Percentiles rank a stretch among this genome's conserved stretches.
Conservation (phyloP, 2,113 vertebrate genomes). For the Onychorhynchus coronatus region DNA sequence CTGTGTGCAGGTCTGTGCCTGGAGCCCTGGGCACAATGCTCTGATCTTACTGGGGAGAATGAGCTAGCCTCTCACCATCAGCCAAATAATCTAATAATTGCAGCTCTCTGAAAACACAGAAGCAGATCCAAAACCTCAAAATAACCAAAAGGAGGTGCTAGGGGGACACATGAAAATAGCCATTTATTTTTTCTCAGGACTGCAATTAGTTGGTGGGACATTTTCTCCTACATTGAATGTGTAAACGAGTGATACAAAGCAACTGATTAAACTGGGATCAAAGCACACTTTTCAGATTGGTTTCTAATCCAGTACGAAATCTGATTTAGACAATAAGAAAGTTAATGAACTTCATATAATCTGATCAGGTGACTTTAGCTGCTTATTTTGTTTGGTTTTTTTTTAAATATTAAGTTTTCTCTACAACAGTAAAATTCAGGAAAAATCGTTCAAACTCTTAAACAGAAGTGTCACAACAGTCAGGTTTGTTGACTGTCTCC, state of each 20-base stretch:
- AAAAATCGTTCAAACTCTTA: neutral
- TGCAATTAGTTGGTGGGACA: neutral
- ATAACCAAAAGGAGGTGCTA: neutral
- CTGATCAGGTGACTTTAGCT: neutral
- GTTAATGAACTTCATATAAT: neutral
- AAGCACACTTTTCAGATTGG: neutral
- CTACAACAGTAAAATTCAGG: neutral
- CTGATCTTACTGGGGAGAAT: neutral
- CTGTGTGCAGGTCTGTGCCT: neutral
- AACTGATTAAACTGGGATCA: neutral
- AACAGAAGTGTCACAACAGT: neutral
- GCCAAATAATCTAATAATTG: neutral
- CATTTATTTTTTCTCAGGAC: neutral
- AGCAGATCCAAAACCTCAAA: neutral
- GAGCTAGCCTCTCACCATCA: neutral
- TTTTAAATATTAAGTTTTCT: neutral
- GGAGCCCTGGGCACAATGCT: neutral
- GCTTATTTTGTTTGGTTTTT: neutral
- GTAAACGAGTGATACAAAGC: neutral
- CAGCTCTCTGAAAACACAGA: neutral
- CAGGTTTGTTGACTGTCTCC: neutral
- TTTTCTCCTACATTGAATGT: fast-evolving
- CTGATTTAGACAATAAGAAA: neutral
- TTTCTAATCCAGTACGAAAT: neutral
- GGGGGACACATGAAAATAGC: neutral